These are phyloP conservation scores for Chrysopilus asiliformis DNA, from an alignment of 2,888 invertebrate genomes.

Conservation along the genomic window DNA sequence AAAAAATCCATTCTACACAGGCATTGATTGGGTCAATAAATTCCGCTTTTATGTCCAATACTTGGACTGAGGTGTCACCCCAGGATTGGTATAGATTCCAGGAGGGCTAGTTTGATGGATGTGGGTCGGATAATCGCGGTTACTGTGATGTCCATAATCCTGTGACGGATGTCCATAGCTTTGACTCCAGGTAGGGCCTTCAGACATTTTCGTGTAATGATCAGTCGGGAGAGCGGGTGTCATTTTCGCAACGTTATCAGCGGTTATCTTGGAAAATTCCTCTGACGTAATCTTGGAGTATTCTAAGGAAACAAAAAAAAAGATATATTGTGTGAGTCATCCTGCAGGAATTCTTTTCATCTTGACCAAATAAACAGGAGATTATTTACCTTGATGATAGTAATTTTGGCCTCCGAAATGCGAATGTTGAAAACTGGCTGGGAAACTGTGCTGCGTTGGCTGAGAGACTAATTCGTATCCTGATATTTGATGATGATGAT, in stretches of 20 bases:
- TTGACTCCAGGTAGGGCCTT: conserved; percentile 31
- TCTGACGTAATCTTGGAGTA: conserved; percentile 41
- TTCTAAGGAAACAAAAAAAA: conserved; percentile 26
- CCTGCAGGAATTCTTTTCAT: not conserved
- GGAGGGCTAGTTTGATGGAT: conserved; percentile 20
- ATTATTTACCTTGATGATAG: conserved; percentile 32
- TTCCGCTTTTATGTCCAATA: conserved; percentile 33
- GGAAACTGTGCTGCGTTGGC: conserved; percentile 30
- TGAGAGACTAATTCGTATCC: conserved; percentile 22
- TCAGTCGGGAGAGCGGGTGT: conserved; percentile 31
- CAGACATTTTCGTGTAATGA: conserved; percentile 31
- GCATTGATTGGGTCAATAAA: no score
- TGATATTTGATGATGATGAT: conserved; percentile 25
- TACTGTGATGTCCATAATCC: conserved; percentile 17
- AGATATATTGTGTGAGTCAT: not conserved
- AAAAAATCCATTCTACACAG: no score
- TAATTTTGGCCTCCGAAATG: conserved; percentile 34
- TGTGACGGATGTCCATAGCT: conserved; percentile 21
- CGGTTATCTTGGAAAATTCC: conserved; percentile 38
- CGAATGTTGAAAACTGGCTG: conserved; percentile 30
- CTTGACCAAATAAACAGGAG: not conserved
- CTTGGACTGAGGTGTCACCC: conserved; percentile 27
- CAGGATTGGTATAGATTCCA: conserved; percentile 28
- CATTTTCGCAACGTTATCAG: conserved; percentile 34
- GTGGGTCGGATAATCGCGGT: conserved; percentile 26